phyloP scores from a whole-genome alignment of 2,797 vertebrate genomes.

The Taenioides sp. region DNA sequence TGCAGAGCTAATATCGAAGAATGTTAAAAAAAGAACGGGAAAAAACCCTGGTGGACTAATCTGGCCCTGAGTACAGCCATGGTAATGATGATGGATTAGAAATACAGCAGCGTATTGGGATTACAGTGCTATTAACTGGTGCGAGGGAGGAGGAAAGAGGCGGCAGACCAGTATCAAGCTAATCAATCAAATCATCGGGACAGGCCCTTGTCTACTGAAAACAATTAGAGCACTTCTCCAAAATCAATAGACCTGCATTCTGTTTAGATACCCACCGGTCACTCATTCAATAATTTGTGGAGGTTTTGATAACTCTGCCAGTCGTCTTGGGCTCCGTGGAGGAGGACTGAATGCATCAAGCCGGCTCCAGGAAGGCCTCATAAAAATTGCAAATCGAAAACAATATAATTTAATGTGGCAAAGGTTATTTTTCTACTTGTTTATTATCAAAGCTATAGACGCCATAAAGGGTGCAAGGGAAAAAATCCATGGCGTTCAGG shows the following conservation, averaged over 20 bases:
- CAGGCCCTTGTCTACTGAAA: conserved; percentile 79
- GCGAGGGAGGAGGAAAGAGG: conserved; percentile 65
- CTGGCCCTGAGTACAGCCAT: conserved; percentile 73
- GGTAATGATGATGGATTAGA: conserved; percentile 81
- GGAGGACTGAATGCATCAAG: conserved; percentile 71
- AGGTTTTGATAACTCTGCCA: conserved; percentile 73
- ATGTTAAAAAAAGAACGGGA: conserved; percentile 48
- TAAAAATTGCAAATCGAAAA: conserved; percentile 82
- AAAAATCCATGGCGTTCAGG: conserved; percentile 64
- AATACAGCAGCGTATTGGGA: conserved; percentile 77
- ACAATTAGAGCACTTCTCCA: conserved; percentile 81
- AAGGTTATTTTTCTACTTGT: conserved; percentile 74
- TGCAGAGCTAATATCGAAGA: conserved; percentile 61
- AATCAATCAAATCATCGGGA: conserved; percentile 85
- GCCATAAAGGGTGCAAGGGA: conserved; percentile 45
- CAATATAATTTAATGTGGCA: conserved; percentile 79
- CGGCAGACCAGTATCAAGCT: conserved; percentile 75
- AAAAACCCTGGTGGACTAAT: conserved; percentile 67
- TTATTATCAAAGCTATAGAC: conserved; percentile 68
- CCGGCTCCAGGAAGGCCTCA: conserved; percentile 74
- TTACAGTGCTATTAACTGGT: conserved; percentile 78
- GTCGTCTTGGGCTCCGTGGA: conserved; percentile 65
- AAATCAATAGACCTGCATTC: conserved; percentile 82
- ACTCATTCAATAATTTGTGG: conserved; percentile 77
- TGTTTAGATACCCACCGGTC: conserved; percentile 80